A percentile compares a stretch with the other conserved stretches of the same genome.
These are phyloP conservation scores for Branchipolynoe longqiensis DNA, from an alignment of 2,888 invertebrate genomes.

Conservation along the genomic window DNA sequence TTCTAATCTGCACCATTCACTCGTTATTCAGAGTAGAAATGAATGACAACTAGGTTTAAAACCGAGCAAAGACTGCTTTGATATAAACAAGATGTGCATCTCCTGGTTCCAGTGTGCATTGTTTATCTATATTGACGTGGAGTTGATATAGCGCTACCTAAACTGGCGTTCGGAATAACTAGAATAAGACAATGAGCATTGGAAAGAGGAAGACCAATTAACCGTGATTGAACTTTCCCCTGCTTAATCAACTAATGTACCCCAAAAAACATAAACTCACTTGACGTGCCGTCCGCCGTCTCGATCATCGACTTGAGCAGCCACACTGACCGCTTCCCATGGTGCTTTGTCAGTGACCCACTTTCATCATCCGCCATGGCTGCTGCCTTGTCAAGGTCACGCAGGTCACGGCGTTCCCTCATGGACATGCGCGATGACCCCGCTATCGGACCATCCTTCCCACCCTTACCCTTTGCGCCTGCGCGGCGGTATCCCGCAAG, in stretches of 20 bases:
- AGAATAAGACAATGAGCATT: not conserved
- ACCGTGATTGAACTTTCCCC: no score
- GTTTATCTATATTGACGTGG: no score
- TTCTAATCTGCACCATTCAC: no score
- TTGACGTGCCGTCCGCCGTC: conserved; percentile 11
- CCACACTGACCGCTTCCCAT: conserved; percentile 53
- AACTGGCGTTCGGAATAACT: no score
- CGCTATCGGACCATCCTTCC: conserved; percentile 7
- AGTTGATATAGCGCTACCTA: no score
- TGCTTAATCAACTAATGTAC: no score
- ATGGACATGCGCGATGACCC: conserved; percentile 33
- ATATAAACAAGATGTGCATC: no score
- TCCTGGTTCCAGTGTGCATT: no score
- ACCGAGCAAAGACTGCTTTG: no score
- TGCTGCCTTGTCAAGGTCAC: conserved; percentile 66
- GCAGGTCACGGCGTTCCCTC: conserved; percentile 66
- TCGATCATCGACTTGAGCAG: conserved; percentile 59
- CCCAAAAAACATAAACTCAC: no score
- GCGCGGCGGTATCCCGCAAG: conserved; percentile 66
- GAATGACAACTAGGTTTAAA: no score
- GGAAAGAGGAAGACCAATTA: not conserved
- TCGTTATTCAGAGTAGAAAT: no score
- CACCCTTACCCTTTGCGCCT: not conserved
- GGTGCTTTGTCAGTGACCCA: not conserved
- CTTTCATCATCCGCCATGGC: conserved; percentile 55